Conservation (phyloP, 2,888 invertebrate genomes). For the Cosmorhoe ocellata region DNA sequence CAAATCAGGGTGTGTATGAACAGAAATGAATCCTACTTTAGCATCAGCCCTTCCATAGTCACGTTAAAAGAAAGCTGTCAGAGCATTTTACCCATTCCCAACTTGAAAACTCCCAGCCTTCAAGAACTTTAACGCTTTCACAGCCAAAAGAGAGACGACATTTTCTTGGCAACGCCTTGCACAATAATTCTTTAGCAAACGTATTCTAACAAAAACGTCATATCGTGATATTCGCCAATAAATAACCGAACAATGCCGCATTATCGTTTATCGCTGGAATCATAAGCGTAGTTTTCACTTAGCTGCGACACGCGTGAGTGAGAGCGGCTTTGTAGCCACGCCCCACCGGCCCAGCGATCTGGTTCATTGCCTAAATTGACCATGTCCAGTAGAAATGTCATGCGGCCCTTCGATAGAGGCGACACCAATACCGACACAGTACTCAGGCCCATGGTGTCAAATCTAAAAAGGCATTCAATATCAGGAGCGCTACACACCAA, state of each 20-base stretch:
- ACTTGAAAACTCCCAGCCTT: constrained; percentile 3
- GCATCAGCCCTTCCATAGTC: neutral
- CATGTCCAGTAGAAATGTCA: neutral
- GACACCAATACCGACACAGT: neutral
- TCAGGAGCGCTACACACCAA: too few species aligned
- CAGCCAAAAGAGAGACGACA: constrained; percentile 7
- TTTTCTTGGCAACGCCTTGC: constrained; percentile 19
- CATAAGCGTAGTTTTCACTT: constrained; percentile 21
- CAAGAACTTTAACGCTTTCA: constrained; percentile 6
- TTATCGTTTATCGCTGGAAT: constrained; percentile 27
- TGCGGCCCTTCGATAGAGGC: constrained; percentile 13
- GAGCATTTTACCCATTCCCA: constrained; percentile 11
- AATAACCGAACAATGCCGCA: constrained; percentile 24
- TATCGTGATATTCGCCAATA: constrained; percentile 29
- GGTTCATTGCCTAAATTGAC: constrained; percentile 29
- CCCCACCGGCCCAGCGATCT: constrained; percentile 18
- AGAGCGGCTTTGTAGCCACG: constrained; percentile 27
- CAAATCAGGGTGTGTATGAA: neutral
- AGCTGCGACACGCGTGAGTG: constrained; percentile 24
- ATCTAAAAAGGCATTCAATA: too few species aligned
- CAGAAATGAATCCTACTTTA: neutral
- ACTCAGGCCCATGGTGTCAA: too few species aligned
- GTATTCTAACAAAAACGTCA: constrained; percentile 12
- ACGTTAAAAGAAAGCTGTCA: constrained; percentile 8
- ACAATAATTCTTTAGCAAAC: constrained; percentile 16